Percentiles rank a stretch among this genome's conserved stretches.
phyloP scores from a whole-genome alignment of 2,797 vertebrate species.

The Macrochelys suwanniensis region DNA sequence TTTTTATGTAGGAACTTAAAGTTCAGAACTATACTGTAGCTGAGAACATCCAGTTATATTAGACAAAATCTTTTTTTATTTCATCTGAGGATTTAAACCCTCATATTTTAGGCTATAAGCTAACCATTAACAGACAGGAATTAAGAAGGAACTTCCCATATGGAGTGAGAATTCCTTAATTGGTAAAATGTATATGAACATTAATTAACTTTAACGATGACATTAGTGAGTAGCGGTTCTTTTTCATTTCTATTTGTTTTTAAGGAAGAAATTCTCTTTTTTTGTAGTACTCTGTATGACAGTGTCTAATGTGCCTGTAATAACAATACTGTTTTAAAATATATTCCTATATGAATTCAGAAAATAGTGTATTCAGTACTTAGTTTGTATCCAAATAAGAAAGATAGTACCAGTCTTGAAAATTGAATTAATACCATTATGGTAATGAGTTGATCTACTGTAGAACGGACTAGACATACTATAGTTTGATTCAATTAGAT shows the following conservation, averaged over 20 bases:
- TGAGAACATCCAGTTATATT: neutral
- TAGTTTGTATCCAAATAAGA: neutral
- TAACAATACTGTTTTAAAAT: neutral
- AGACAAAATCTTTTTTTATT: neutral
- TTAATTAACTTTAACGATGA: neutral
- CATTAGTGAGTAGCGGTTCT: neutral
- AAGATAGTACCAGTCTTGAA: neutral
- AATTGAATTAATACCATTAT: neutral
- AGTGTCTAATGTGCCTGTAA: neutral
- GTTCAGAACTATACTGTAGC: neutral
- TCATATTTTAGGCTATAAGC: neutral
- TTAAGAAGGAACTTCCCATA: neutral
- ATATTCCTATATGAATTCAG: neutral
- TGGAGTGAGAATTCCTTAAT: neutral
- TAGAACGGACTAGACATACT: neutral
- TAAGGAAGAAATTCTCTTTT: neutral
- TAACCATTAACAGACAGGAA: neutral
- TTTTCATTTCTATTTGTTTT: neutral
- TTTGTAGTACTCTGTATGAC: neutral
- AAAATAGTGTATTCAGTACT: slow-evolving; percentile 3
- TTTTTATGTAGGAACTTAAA: neutral
- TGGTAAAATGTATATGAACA: neutral
- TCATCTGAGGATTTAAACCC: no score
- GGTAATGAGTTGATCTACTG: neutral
- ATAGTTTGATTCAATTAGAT: neutral